Conservation (phyloP, 2,797 vertebrate genomes). For the Graptemys geographica region DNA sequence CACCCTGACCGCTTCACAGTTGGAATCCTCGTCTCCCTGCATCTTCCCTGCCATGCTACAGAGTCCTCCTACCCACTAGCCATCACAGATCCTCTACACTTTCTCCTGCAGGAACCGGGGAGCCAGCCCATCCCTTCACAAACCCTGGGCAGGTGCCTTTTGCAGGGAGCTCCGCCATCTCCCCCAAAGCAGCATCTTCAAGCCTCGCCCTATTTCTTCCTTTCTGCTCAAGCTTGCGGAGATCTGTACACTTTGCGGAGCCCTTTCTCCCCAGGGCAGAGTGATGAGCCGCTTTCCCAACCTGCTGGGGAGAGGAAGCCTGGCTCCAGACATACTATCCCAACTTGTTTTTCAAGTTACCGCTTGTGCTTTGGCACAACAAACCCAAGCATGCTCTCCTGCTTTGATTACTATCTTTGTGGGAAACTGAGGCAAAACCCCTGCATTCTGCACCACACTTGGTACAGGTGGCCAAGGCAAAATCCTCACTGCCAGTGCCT, state of each 20-base stretch:
- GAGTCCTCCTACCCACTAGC: no score
- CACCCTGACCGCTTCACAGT: not conserved
- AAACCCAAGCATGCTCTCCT: not conserved
- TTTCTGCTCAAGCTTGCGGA: not conserved
- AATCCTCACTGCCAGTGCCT: not conserved
- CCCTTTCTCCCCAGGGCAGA: not conserved
- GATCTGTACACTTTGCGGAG: no score
- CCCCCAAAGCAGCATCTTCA: not conserved
- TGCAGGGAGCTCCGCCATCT: not conserved
- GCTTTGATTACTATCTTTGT: not conserved
- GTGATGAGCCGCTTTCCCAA: not conserved
- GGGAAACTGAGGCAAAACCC: not conserved
- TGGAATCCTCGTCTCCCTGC: no score
- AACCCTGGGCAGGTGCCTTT: not conserved
- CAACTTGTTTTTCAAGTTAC: not conserved
- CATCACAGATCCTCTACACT: no score
- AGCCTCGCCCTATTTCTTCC: not conserved
- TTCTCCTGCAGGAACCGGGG: no score
- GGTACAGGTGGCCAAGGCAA: not conserved
- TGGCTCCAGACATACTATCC: not conserved
- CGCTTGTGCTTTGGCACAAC: not conserved
- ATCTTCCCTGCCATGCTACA: no score
- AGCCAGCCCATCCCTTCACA: not conserved
- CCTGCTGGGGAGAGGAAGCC: not conserved
- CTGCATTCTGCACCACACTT: not conserved